Evolutionary conservation across 2,113 vertebrate genomes (phyloP).

Genomic region (Oncorhynchus gorbuscha): DNA sequence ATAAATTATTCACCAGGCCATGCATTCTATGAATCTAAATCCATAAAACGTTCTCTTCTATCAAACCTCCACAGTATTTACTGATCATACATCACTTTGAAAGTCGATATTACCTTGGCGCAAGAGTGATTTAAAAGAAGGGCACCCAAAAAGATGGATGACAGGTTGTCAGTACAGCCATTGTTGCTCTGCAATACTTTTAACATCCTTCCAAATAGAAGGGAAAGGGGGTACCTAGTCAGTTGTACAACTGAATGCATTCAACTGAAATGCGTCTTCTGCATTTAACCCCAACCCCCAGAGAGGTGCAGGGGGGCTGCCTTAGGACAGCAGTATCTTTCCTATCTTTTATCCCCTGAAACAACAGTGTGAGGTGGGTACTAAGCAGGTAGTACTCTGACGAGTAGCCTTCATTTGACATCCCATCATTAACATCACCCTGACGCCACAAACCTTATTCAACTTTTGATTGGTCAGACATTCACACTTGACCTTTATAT

Average conservation of each 20-base stretch:
- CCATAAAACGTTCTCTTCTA: constrained; percentile 16
- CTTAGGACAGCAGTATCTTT: constrained; percentile 23
- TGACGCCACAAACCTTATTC: background rate
- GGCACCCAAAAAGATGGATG: constrained; percentile 33
- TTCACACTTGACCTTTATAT: constrained; percentile 39
- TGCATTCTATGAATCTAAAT: constrained; percentile 27
- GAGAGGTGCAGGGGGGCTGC: too few species aligned
- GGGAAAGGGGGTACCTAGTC: too few species aligned
- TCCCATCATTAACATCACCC: background rate
- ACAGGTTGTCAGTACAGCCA: background rate
- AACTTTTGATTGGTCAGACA: constrained; percentile 16
- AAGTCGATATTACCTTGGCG: constrained; percentile 31
- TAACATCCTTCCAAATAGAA: background rate
- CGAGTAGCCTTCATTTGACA: too few species aligned
- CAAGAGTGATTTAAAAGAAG: constrained; percentile 30
- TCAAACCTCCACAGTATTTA: constrained; percentile 28
- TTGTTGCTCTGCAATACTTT: background rate
- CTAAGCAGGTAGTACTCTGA: background rate
- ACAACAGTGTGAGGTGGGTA: constrained; percentile 18
- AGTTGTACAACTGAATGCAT: too few species aligned
- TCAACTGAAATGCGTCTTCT: too few species aligned
- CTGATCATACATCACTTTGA: constrained; percentile 35
- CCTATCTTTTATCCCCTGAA: constrained; percentile 14
- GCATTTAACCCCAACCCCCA: too few species aligned
- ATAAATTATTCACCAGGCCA: constrained; percentile 56